Base-by-base conservation (phyloP, 2,888 invertebrate species). In the Stenodera caucasica region DNA sequence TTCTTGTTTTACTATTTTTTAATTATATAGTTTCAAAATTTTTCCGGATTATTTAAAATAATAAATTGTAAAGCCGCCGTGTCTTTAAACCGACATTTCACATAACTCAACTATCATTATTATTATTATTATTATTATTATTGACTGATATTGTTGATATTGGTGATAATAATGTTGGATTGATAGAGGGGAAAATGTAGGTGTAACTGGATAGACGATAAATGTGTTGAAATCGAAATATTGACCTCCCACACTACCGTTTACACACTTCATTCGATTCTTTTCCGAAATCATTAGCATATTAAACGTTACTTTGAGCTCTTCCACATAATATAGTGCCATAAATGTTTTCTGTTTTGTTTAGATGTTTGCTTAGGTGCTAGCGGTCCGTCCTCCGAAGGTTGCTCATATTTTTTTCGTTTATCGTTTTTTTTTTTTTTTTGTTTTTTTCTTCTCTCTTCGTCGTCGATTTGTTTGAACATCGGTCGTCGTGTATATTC, bases 281-380 rank as follows among this genome's bases (percentile, higher is more conserved):
- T 45, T 21, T 21, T n/a, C n/a, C 18, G 61, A 57, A 66, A 53
- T 76, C 75, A 74, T 76, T 75, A 75, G 72, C 74, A 76, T 75
- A 72, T 73, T 73, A 74, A 73, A 74, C 73, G 70, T 69, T 72
- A 70, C 72, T 40, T 40, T 63, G 70, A 61, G 70, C 75, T 75
- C 72, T 75, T 73, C 15, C n/a, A n/a, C n/a, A n/a, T n/a, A n/a
- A n/a, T n/a, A n/a, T n/a, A n/a, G n/a, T n/a, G 72, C 74, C 74
- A 73, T 75, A 74, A 76, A 75, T 72, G 73, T 69, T 72, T 70
- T 71, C 69, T 72, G 72, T 65, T 64, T 68, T 75, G 74, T 75
- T 76, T 75, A 71, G 67, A 69, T 75, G 74, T 75, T 76, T 75
- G 72, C 68, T 72, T 75, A 75, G 75, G 73, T 74, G 73, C 72